Conservation (phyloP, 2,113 vertebrate genomes). For the Misgurnus anguillicaudatus region DNA sequence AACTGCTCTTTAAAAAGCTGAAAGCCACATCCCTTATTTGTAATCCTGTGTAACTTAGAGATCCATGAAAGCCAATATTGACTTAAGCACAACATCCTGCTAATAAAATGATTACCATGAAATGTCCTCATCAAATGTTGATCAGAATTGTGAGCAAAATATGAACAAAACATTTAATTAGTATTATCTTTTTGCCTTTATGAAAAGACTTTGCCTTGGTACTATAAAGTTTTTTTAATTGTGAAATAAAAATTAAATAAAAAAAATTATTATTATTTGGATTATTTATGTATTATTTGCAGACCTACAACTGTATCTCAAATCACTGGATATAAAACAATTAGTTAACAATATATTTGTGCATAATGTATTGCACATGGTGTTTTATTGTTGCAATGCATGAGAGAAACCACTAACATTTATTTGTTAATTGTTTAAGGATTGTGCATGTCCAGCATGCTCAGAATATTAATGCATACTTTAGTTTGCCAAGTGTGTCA, state of each 20-base stretch:
- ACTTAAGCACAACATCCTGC: slow-evolving; percentile 4
- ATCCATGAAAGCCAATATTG: slow-evolving; percentile 37
- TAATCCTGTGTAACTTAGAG: slow-evolving; percentile 26
- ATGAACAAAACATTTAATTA: too few species aligned
- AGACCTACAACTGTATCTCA: too few species aligned
- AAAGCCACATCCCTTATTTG: slow-evolving; percentile 57
- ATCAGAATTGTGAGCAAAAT: background rate
- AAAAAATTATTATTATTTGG: background rate
- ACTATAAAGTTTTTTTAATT: background rate
- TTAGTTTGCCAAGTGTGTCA: background rate
- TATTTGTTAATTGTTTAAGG: background rate
- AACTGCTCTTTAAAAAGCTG: slow-evolving; percentile 21
- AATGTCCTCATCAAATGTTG: background rate
- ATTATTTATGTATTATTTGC: background rate
- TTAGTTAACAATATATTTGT: too few species aligned
- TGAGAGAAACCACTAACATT: background rate
- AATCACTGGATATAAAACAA: too few species aligned
- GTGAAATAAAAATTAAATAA: slow-evolving; percentile 14
- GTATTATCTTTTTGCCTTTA: background rate
- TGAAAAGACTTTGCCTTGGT: too few species aligned
- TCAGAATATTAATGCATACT: background rate
- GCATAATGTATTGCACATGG: too few species aligned
- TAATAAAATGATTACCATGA: background rate
- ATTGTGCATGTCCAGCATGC: background rate
- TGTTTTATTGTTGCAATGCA: too few species aligned